Base-by-base conservation (phyloP, 2,113 vertebrate genomes). In the Elaphurus davidianus region DNA sequence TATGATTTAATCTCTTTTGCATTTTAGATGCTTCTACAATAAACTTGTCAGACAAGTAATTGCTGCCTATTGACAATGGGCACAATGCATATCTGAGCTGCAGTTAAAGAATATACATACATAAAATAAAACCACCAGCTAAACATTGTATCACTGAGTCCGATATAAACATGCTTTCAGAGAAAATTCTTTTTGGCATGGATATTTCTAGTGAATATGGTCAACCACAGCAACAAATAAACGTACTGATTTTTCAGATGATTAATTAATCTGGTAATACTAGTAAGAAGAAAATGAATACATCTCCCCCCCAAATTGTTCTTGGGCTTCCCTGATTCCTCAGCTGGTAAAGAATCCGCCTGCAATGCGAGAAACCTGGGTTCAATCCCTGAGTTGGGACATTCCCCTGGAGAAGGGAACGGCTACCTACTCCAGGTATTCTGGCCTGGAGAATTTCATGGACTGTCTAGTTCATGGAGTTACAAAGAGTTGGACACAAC, bases 1-100 rank as follows among this genome's bases (percentile, higher is more conserved):
- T 91, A 93, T 54, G 82, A 92, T 94, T 96, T 97, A 96, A 97
- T 91, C 83, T 97, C 86, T 98, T 97, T 97, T 97, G 64, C 87
- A 82, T 93, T 98, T 95, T 96, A 91, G 50, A 97, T 97, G 97
- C 87, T 96, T 97, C 95, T 98, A 78, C 79, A 98, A 97, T 98
- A 98, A 94, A 96, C 94, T 98, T 97, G 97, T 89, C 88, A 98
- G 91, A 84, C 93, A 98, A 98, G 93, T 97, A 98, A 98, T 79
- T 97, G 78, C 40, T 95, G 64, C 23, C 21, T 45, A 88, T 30
- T 92, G 83, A 88, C 76, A 96, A 83, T 85, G 36, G 36, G 67
- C 82, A 84, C 40, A 95, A 97, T 98, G 90, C 94, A 98, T 27
- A 96, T 36, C 82, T 94, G 59, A 55, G 33, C 89, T 94, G 23